Conservation (phyloP, 2,888 invertebrate genomes). For the Rhorus exstirpatorius region DNA sequence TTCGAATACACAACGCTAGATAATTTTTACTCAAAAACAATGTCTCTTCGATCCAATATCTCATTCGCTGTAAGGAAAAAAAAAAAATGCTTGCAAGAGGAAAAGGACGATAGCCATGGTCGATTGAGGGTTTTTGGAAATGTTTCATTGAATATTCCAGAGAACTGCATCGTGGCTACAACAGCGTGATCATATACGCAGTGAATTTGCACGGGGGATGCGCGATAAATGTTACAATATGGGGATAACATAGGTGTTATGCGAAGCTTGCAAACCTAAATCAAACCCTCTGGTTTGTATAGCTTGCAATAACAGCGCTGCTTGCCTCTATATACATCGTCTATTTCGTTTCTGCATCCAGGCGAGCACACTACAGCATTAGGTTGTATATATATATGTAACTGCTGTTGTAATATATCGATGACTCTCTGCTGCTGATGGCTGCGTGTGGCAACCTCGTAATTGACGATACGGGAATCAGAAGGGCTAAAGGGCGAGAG, state of each 20-base stretch:
- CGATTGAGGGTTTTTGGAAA: no score
- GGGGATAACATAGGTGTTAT: slow-evolving; percentile 15
- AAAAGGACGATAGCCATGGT: no score
- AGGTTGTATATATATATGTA: slow-evolving; percentile 13
- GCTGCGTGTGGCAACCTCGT: slow-evolving; percentile 58
- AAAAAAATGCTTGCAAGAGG: no score
- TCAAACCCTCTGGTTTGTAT: slow-evolving; percentile 19
- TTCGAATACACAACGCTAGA: no score
- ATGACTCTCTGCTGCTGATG: slow-evolving; percentile 38
- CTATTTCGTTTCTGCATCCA: slow-evolving; percentile 22
- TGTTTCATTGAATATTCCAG: no score
- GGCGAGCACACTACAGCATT: slow-evolving; percentile 26
- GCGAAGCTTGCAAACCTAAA: slow-evolving; percentile 35
- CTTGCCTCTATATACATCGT: slow-evolving; percentile 4
- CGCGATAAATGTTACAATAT: slow-evolving; percentile 1
- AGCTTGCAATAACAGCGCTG: slow-evolving; percentile 26
- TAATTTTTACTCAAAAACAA: no score
- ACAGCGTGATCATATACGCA: not conserved
- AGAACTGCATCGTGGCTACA: not conserved
- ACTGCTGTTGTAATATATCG: slow-evolving; percentile 59
- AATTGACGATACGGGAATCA: slow-evolving; percentile 58
- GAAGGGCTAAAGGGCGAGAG: slow-evolving; percentile 5
- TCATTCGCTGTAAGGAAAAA: no score
- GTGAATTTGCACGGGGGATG: not conserved
- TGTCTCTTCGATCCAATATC: no score